Evolutionary conservation across 2,888 invertebrate genomes (phyloP).

Genomic region (Ceraclea dissimilis): DNA sequence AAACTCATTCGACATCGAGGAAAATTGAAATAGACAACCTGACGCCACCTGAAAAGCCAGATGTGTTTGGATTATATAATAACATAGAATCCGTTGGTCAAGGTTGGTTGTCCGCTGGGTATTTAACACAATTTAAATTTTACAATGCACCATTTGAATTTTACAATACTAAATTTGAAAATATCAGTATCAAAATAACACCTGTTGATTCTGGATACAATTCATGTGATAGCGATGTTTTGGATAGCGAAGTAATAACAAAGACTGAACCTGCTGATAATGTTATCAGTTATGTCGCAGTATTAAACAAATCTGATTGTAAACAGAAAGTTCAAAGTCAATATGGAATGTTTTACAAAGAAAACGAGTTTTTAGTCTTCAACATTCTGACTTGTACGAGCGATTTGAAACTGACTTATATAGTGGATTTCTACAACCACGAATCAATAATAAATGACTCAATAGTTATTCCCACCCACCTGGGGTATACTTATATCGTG

Average conservation of each 20-base stretch:
- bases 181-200: conserved; percentile 66
- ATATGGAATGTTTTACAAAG: conserved; percentile 70
- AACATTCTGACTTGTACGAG: conserved; percentile 68
- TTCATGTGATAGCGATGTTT: conserved; percentile 51
- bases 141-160: conserved; percentile 71
- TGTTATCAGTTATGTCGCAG: conserved; percentile 58
- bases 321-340: conserved; percentile 65
- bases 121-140: conserved; percentile 77
- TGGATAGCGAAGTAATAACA: conserved; percentile 56
- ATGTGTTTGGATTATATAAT: conserved; percentile 61
- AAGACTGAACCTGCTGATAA: conserved; percentile 35
- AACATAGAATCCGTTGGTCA: conserved; percentile 53
- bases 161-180: conserved; percentile 57
- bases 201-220: conserved; percentile 57
- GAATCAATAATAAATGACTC: background rate
- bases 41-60: conserved; percentile 32
- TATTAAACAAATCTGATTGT: conserved; percentile 60
- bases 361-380: conserved; percentile 70
- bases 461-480: conserved; percentile 64
- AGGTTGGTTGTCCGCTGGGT: conserved; percentile 81
- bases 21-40: conserved; percentile 41
- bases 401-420: conserved; percentile 65
- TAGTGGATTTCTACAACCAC: conserved; percentile 76
- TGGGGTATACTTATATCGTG: conserved; percentile 85
- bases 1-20: conserved; percentile 66